Percentiles rank a stretch among this genome's conserved stretches.
phyloP scores from a whole-genome alignment of 2,797 vertebrate species.

The Coilia nasus region DNA sequence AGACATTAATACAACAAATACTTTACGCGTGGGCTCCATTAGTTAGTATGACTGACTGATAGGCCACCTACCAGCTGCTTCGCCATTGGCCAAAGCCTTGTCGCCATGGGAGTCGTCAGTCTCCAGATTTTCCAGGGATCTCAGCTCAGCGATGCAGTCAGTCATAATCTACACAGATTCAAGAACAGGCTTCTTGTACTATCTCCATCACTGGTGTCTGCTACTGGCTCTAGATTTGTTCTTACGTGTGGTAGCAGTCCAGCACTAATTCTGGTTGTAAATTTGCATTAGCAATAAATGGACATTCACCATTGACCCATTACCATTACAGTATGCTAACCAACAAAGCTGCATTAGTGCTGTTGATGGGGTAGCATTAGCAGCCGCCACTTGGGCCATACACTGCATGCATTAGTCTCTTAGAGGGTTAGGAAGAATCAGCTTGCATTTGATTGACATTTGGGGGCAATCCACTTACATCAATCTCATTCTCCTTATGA shows the following conservation, averaged over 20 bases:
- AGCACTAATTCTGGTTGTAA: no score
- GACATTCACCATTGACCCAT: no score
- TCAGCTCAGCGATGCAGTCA: slow-evolving; percentile 87
- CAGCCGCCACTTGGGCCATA: no score
- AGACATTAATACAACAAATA: neutral
- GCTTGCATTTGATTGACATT: neutral
- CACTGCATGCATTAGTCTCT: neutral
- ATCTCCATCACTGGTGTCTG: neutral
- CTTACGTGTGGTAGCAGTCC: no score
- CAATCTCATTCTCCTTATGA: slow-evolving; percentile 91
- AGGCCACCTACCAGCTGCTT: slow-evolving; percentile 76
- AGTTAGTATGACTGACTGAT: neutral
- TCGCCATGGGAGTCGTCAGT: slow-evolving; percentile 70
- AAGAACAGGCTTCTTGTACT: neutral
- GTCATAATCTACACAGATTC: slow-evolving; percentile 83
- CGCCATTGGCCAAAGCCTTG: slow-evolving; percentile 82
- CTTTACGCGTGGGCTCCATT: no score
- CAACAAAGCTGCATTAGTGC: no score
- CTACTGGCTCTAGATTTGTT: no score
- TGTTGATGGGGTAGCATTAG: no score
- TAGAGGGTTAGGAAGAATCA: neutral
- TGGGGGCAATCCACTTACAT: slow-evolving; percentile 70
- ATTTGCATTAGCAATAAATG: no score
- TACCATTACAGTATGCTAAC: no score
- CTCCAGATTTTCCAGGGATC: slow-evolving; percentile 78